Evolutionary conservation across 2,888 invertebrate species (phyloP).

Genomic region (Pristionchus entomophagus): DNA sequence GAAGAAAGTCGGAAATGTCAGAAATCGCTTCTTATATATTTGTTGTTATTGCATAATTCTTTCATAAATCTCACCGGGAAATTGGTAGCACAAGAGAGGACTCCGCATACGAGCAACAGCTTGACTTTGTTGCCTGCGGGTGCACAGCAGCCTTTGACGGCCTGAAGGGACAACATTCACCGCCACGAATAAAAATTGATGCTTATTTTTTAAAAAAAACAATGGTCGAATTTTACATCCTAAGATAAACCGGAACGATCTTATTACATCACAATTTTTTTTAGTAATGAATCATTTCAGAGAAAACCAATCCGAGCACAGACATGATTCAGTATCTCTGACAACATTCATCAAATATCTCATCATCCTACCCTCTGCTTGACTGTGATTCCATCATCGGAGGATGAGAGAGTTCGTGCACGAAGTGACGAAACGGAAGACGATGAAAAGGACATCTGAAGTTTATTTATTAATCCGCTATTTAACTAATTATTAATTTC

Average conservation of each 20-base stretch:
- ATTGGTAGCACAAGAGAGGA: conserved; percentile 47
- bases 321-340: too few relatives aligned
- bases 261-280: too few relatives aligned
- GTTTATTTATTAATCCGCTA: neutral
- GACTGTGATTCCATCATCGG: conserved; percentile 26
- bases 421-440: conserved; percentile 27
- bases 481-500: neutral
- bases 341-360: neutral
- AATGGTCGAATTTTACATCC: too few relatives aligned
- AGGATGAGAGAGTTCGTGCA: conserved; percentile 32
- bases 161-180: neutral
- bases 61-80: conserved; percentile 49
- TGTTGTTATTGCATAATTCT: neutral
- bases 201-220: too few relatives aligned
- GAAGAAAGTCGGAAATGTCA: too few relatives aligned
- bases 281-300: neutral
- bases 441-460: conserved; percentile 32
- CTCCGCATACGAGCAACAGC: conserved; percentile 31
- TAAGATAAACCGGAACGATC: too few relatives aligned
- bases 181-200: too few relatives aligned
- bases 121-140: conserved; percentile 48
- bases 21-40: too few relatives aligned
- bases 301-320: too few relatives aligned
- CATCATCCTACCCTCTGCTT: neutral
- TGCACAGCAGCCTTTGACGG: conserved; percentile 42